Base-by-base conservation (phyloP, 2,888 invertebrate species). In the Alentia gelatinosa region DNA sequence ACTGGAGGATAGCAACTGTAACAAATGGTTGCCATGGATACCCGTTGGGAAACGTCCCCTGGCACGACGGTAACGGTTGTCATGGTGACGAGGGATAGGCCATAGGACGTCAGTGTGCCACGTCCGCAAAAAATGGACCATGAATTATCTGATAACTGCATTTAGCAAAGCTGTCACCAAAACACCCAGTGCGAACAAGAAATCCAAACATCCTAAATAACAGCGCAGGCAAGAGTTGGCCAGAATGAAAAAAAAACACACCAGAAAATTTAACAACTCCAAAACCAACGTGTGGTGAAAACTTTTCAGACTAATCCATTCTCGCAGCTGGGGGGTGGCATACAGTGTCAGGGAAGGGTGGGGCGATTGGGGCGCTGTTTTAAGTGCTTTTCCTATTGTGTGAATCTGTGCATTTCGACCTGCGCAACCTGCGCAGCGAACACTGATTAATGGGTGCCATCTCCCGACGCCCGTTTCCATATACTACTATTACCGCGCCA, bases 1-100 rank as follows among this genome's bases (percentile, higher is more conserved):
- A 74, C 74, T 15, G 3, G 74, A 26, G 74, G 33, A 74, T 74
- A 74, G 74, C 74, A 74, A 74, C 30, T 26, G 74, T 74, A 74
- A 74, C 74, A 74, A 74, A 74, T 74, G 33, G 74, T 74, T 74
- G 74, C 74, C 74, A 74, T 74, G 74, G 74, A 26, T 74, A 74
- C 74, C 15, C 30, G 5, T 74, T 74, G 1, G 1, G 33, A 12
- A 33, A 33, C 33, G 74, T 74, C 33, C 74, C 33, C 33, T 74
- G 74, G 4, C n/a, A n/a, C 30, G 74, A 33, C 33, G 15, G n/a
- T 33, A 74, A 74, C 74, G 33, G 74, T 74, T 74, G 74, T 15
- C 33, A 74, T 74, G 74, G 74, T 15, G 30, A 74, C 74, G 1
- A 19, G n/a, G n/a, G n/a, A n/a, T n/a, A n/a, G n/a, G 12, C 56